phyloP scores from a whole-genome alignment of 1,140 invertebrate genomes.

The Oedothorax gibbosus region DNA sequence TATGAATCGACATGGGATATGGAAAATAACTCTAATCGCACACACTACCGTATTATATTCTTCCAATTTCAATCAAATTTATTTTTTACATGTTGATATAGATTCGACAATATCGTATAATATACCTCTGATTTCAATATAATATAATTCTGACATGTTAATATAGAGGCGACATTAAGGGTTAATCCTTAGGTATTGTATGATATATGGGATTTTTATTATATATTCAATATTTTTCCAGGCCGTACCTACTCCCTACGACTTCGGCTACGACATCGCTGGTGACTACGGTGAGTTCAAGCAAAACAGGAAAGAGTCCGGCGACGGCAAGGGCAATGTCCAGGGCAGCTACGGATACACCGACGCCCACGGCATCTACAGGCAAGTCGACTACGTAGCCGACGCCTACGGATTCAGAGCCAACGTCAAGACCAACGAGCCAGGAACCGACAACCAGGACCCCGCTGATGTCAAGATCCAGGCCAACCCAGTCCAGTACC shows the following conservation, averaged over 20 bases:
- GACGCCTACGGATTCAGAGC: constrained; percentile 63
- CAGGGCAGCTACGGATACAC: constrained; percentile 63
- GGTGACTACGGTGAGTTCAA: constrained; percentile 63
- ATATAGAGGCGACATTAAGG: too few relatives aligned
- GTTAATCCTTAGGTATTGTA: too few relatives aligned
- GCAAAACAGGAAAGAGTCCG: constrained; percentile 61
- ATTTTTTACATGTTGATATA: too few relatives aligned
- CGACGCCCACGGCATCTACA: constrained; percentile 62
- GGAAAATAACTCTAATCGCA: not conserved
- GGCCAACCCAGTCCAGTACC: constrained; percentile 37
- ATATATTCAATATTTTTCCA: not conserved
- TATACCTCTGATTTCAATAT: too few relatives aligned
- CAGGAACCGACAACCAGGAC: constrained; percentile 63
- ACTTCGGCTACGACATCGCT: constrained; percentile 63
- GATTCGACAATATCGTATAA: too few relatives aligned
- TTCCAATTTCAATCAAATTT: too few relatives aligned
- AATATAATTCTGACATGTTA: too few relatives aligned
- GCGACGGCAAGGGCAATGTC: constrained; percentile 62
- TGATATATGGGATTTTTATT: too few relatives aligned
- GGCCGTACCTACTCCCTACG: constrained; percentile 61
- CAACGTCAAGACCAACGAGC: constrained; percentile 64
- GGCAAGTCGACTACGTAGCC: constrained; percentile 64
- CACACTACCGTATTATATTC: too few relatives aligned
- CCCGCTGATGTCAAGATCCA: constrained; percentile 62
- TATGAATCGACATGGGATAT: not conserved